These are phyloP conservation scores for Bos javanicus DNA, from an alignment of 2,113 vertebrate genomes.

Conservation along the genomic window DNA sequence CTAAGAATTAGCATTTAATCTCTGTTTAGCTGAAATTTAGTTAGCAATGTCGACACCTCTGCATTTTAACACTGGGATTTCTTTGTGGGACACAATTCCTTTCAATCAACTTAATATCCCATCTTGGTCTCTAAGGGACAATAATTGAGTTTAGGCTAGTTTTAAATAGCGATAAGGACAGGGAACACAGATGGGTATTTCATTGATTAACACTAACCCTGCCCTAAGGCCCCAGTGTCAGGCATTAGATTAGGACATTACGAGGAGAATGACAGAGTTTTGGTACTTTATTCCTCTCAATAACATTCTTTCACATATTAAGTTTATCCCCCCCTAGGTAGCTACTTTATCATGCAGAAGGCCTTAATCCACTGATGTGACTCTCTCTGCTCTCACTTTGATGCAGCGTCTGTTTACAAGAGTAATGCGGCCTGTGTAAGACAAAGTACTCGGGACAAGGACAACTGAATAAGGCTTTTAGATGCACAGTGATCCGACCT, in stretches of 20 bases:
- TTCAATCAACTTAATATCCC: slow-evolving; percentile 98
- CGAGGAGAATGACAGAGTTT: slow-evolving; percentile 99
- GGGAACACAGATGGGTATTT: slow-evolving; percentile 98
- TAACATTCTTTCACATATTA: slow-evolving; percentile 99
- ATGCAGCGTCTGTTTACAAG: slow-evolving; percentile 93
- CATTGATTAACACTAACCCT: slow-evolving; percentile 97
- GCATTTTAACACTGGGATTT: slow-evolving; percentile 92
- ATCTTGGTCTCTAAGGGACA: slow-evolving; percentile 98
- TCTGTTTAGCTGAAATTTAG: slow-evolving; percentile 97
- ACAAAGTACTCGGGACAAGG: slow-evolving; percentile 99
- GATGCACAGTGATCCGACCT: slow-evolving; percentile 89
- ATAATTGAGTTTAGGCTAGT: slow-evolving; percentile 99
- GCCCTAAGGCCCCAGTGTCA: slow-evolving; percentile 96
- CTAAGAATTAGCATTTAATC: slow-evolving; percentile 91
- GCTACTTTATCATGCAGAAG: slow-evolving; percentile 99
- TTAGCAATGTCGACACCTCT: slow-evolving; percentile 92
- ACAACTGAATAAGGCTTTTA: slow-evolving; percentile 95
- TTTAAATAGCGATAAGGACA: slow-evolving; percentile 99
- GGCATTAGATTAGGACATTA: slow-evolving; percentile 99
- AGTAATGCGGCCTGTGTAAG: slow-evolving; percentile 94
- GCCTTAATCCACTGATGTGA: slow-evolving; percentile 99
- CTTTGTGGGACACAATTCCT: slow-evolving; percentile 90
- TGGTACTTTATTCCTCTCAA: slow-evolving; percentile 99
- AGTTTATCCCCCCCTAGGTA: slow-evolving; percentile 99
- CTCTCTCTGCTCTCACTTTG: slow-evolving; percentile 97